phyloP scores from a whole-genome alignment of 1,140 invertebrate genomes.

The Teleopsis dalmanni region DNA sequence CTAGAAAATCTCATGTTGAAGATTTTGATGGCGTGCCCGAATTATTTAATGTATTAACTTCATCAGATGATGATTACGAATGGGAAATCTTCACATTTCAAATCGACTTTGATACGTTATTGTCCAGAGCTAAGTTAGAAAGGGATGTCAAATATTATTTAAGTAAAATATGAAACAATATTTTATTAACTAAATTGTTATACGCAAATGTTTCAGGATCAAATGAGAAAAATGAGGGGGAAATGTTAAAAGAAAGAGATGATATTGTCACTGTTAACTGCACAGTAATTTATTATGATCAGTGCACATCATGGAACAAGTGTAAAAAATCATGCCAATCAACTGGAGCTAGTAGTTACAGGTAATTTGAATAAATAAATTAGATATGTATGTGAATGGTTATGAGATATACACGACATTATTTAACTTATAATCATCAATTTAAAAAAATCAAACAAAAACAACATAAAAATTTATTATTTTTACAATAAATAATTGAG shows the following conservation, averaged over 20 bases:
- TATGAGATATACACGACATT: too few relatives aligned
- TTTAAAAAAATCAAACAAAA: too few relatives aligned
- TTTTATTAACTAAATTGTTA: too few relatives aligned
- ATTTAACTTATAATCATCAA: too few relatives aligned
- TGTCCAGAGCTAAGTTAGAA: slow-evolving; percentile 33
- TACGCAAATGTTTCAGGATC: slow-evolving; percentile 15
- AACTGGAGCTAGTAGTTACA: slow-evolving; percentile 39
- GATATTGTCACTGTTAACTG: slow-evolving; percentile 71
- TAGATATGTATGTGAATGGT: too few relatives aligned
- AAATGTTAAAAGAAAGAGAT: slow-evolving; percentile 42
- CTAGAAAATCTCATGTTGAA: slow-evolving; percentile 79
- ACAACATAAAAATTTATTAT: too few relatives aligned
- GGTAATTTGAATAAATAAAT: too few relatives aligned
- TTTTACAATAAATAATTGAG: too few relatives aligned
- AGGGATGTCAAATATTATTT: slow-evolving; percentile 36
- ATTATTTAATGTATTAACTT: slow-evolving; percentile 73
- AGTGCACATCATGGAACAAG: slow-evolving; percentile 84
- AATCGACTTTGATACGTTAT: slow-evolving; percentile 56
- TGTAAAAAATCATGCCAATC: slow-evolving; percentile 46
- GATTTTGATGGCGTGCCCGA: slow-evolving; percentile 74
- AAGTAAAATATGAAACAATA: slow-evolving; percentile 19
- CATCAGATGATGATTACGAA: slow-evolving; percentile 48
- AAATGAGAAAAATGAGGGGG: slow-evolving; percentile 35
- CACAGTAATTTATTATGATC: slow-evolving; percentile 84
- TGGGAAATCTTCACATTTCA: slow-evolving; percentile 77